Percentiles rank a stretch among this genome's conserved stretches.
These are phyloP conservation scores for Scolanthus callimorphus DNA, from an alignment of 92 coral and sea anemone species.

Conservation along the genomic window DNA sequence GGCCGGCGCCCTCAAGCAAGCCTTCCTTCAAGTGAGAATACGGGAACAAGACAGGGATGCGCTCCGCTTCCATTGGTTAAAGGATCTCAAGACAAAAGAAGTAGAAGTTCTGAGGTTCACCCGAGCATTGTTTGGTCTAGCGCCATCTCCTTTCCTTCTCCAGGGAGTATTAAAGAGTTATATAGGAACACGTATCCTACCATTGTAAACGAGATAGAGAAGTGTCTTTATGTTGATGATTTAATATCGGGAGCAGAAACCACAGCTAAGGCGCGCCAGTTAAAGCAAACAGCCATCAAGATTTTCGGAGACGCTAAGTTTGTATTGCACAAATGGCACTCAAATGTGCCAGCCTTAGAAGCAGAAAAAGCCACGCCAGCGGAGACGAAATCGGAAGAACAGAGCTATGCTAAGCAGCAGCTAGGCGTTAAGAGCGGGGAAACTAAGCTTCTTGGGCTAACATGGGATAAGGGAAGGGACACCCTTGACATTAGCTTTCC, in stretches of 20 bases:
- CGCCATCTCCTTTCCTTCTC: constrained; percentile 20
- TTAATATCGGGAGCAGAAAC: constrained; percentile 6
- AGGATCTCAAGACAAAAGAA: neutral
- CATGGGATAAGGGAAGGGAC: constrained; percentile 35
- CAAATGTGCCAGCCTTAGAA: constrained; percentile 36
- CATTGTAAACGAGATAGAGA: neutral
- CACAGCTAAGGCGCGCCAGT: neutral
- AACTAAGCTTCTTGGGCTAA: constrained; percentile 31
- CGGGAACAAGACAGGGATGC: constrained; percentile 8
- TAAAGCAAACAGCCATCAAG: neutral
- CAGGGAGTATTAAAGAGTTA: constrained; percentile 9
- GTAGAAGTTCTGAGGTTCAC: constrained; percentile 17
- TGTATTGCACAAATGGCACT: constrained; percentile 57
- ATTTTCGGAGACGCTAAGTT: constrained; percentile 29
- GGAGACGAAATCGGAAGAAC: too few species aligned
- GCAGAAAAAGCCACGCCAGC: constrained; percentile 3
- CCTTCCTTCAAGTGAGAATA: constrained; percentile 36
- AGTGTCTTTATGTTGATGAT: constrained; percentile 6
- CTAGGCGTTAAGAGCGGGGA: constrained; percentile 25
- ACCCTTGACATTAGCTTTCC: constrained; percentile 25
- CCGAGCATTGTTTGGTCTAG: constrained; percentile 2
- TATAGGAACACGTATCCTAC: constrained; percentile 1
- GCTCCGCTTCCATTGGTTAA: constrained; percentile 26
- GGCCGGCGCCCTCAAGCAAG: constrained; percentile 26
- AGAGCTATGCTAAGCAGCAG: constrained; percentile 39